Evolutionary conservation across 92 coral and sea anemone species (phyloP), one percentile per base, ranked within the genome.

Genomic region (Blastomussa wellsi): DNA sequence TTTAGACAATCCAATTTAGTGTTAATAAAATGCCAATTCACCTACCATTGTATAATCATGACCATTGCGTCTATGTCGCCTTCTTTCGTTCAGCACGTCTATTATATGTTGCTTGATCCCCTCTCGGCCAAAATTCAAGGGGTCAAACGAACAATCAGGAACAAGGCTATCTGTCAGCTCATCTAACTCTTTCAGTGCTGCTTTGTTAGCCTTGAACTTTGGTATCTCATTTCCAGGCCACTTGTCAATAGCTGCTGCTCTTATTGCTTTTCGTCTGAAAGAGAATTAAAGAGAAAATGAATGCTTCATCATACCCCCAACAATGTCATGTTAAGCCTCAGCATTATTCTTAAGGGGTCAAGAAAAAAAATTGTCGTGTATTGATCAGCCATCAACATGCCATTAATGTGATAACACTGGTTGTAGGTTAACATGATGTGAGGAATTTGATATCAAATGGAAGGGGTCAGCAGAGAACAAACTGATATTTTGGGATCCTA

Each of bases 191-290:
- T 66, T 48, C 19, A 15, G 6, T 0, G 79, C 28, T 11, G 10
- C 42, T 26, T 69, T 86, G 53, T 38, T 24, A 4, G 20, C 15
- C 51, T 86, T 86, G 62, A 79, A 86, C 8, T 70, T 86, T 5
- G 84, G 84, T 0, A 79, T 22, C 38, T 86, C 44, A n/a, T 86
- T 86, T 41, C 89, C 89, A 15, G 84, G 89, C 51, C 80, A 85
- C 17, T 6, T 33, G 22, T 78, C 60, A 1, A 78, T 78, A 7
- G 79, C 84, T 49, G 77, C 89, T n/a, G 83, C 47, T 20, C 83
- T 64, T 3, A 78, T 52, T 1, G 64, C 68, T 66, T 85, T 85
- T 22, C 79, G 65, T 48, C 87, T 84, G 26, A 24, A 39, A 35
- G 59, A 16, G 20, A 52, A 52, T 14, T 52, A 52, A 4, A 52